Percentiles rank a stretch among this genome's conserved stretches.
phyloP scores from a whole-genome alignment of 2,797 vertebrate species.

The Delichon dasypus region DNA sequence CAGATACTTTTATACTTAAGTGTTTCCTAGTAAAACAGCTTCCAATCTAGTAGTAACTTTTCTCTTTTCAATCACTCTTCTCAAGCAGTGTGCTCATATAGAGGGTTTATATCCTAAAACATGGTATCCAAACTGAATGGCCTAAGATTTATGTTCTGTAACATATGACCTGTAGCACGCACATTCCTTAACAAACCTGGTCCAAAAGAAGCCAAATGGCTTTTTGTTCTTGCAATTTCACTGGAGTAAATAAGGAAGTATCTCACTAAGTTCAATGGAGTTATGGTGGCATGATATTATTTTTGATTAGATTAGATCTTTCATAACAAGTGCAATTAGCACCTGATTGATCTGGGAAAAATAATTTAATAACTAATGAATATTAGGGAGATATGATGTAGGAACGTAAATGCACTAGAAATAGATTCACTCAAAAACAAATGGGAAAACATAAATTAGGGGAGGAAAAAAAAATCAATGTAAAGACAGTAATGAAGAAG shows the following conservation, averaged over 20 bases:
- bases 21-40: background rate
- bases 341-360: background rate
- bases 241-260: background rate
- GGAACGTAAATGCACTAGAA: background rate
- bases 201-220: background rate
- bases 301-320: background rate
- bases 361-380: slow-evolving; percentile 14
- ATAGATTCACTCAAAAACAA: background rate
- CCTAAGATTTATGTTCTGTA: background rate
- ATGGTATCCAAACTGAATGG: background rate
- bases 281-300: rapidly evolving
- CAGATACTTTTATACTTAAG: background rate
- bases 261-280: background rate
- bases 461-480: background rate
- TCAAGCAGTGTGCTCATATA: background rate
- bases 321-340: background rate
- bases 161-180: background rate
- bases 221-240: background rate
- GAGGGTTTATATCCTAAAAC: background rate
- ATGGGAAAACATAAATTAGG: background rate
- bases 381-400: background rate
- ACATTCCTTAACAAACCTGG: background rate
- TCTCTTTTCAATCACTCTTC: background rate
- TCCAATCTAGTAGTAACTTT: background rate
- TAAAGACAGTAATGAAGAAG: background rate